These are phyloP conservation scores for Potorous gilbertii DNA, from an alignment of 2,797 vertebrate species.

Conservation along the genomic window DNA sequence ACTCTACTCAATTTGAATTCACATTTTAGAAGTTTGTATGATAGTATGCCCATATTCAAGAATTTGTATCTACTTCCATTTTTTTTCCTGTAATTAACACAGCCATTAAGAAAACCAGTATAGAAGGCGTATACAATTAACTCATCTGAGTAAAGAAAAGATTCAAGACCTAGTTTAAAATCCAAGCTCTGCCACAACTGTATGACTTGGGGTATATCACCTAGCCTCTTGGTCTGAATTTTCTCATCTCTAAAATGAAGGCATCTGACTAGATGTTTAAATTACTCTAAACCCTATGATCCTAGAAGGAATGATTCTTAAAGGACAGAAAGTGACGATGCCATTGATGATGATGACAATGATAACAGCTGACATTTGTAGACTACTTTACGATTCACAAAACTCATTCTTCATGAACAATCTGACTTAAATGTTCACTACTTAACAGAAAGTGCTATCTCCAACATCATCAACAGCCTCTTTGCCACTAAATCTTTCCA, in stretches of 20 bases:
- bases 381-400: not conserved
- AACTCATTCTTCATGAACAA: not conserved
- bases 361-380: not conserved
- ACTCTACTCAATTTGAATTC: not conserved
- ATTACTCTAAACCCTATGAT: not conserved
- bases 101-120: not conserved
- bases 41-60: not conserved
- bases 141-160: not conserved
- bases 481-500: not conserved
- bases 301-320: not conserved
- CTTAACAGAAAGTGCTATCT: not conserved
- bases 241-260: not conserved
- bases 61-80: not conserved
- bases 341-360: not conserved
- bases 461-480: not conserved
- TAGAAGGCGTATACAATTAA: not conserved
- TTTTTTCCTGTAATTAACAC: not conserved
- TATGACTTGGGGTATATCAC: too few species aligned
- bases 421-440: not conserved
- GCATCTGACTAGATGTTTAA: not conserved
- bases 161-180: not conserved
- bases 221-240: not conserved
- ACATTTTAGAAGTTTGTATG: not conserved
- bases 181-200: not conserved
- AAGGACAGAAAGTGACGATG: not conserved